These are phyloP conservation scores for Meliscaeva auricollis DNA, from an alignment of 2,888 invertebrate species.

Conservation along the genomic window DNA sequence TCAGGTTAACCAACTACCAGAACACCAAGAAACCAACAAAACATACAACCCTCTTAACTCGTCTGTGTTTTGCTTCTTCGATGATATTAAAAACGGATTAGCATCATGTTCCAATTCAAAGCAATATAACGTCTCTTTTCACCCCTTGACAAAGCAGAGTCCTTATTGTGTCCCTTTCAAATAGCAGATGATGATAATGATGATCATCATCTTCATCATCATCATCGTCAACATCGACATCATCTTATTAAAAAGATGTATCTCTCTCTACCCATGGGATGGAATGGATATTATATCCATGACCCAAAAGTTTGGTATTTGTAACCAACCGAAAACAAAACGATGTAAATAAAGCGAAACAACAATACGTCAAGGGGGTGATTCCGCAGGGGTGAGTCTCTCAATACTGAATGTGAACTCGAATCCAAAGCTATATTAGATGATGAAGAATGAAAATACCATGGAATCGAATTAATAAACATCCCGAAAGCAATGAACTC, in stretches of 20 bases:
- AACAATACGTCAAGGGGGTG: slow-evolving; percentile 43
- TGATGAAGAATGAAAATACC: slow-evolving; percentile 52
- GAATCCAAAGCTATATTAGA: neutral
- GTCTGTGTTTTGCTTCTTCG: slow-evolving; percentile 35
- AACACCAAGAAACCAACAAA: slow-evolving; percentile 23
- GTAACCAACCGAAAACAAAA: slow-evolving; percentile 76
- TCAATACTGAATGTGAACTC: neutral
- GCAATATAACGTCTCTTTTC: slow-evolving; percentile 10
- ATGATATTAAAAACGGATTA: slow-evolving; percentile 79
- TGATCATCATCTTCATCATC: slow-evolving; percentile 46
- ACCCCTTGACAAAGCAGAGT: slow-evolving; percentile 26
- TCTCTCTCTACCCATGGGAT: slow-evolving; percentile 38
- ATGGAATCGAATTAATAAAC: slow-evolving; percentile 74
- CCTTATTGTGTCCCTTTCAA: slow-evolving; percentile 17
- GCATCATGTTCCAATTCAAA: slow-evolving; percentile 76
- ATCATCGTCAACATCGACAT: slow-evolving; percentile 42
- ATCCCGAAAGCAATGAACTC: slow-evolving; percentile 69
- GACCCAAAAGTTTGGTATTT: slow-evolving; percentile 67
- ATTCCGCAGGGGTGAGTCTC: slow-evolving; percentile 45
- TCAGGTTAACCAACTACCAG: slow-evolving; percentile 49
- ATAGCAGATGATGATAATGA: slow-evolving; percentile 64
- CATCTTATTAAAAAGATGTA: slow-evolving; percentile 66
- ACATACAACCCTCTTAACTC: slow-evolving; percentile 38
- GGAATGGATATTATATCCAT: slow-evolving; percentile 21
- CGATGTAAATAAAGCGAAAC: slow-evolving; percentile 67